Evolutionary conservation across 64 coral and sea anemone species (phyloP), one percentile per base, ranked within the genome.

Genomic region (Porites australiensis): DNA sequence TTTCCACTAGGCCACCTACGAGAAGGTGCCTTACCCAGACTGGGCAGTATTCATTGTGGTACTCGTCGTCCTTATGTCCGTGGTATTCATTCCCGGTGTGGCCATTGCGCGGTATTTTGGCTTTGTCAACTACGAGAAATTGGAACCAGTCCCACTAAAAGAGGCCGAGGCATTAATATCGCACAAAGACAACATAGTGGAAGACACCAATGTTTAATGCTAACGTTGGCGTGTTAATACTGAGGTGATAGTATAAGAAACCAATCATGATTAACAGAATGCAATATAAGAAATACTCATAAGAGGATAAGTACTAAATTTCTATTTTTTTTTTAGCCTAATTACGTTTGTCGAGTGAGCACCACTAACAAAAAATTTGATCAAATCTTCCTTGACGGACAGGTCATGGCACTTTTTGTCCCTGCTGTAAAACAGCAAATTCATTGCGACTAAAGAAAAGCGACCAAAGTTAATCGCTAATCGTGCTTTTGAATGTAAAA

Each of bases 41-140:
- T 98, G 96, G 96, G 93, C 96, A 45, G 69, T 98, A 23, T 98
- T 92, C 37, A 21, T 98, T 55, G 88, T 88, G 16, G 85, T 93
- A 11, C 48, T 92, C 15, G 74, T 98, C 13, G 86, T 92, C 13
- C 81, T 98, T 5, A 51, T 87, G n/a, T 98, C 96, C 4, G 63
- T 91, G 6, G 18, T 98, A 8, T 98, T 95, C 49, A 92, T 98
- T 72, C 96, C 96, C 11, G 62, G 78, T 22, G 90, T 98, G 4
- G 93, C 96, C 47, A 6, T 98, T 18, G 79, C 82, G 12, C 93
- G 87, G 51, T 95, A 95, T 54, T 95, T 92, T 79, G 90, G 93
- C 9, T 45, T 89, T 9, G 21, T 88, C 6, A 82, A 76, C 16
- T 83, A 89, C 69, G 51, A 58, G 27, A 72, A 52, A 67, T 18